Evolutionary conservation across 2,113 vertebrate species (phyloP).

Genomic region (Leucoraja erinaceus): DNA sequence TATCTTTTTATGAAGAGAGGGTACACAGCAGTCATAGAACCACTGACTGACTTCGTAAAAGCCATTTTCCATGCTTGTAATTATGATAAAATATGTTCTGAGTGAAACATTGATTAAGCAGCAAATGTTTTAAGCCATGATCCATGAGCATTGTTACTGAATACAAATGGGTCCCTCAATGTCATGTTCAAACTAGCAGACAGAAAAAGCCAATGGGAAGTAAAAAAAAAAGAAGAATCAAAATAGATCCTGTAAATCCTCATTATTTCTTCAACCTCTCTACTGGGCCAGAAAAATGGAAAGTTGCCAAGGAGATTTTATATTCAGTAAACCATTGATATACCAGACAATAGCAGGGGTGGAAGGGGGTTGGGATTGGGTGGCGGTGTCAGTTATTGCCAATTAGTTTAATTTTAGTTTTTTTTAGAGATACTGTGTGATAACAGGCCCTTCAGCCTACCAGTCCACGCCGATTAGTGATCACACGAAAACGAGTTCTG

Average conservation of each 20-base stretch:
- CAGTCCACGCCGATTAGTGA: too few relatives aligned
- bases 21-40: conserved; percentile 41
- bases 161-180: neutral
- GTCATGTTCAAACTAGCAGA: neutral
- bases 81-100: conserved; percentile 59
- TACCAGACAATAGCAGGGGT: too few relatives aligned
- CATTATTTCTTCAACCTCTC: neutral
- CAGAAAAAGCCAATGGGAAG: neutral
- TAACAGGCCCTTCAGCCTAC: too few relatives aligned
- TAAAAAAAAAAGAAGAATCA: neutral
- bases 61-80: conserved; percentile 53
- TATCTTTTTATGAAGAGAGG: neutral
- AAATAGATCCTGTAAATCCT: neutral
- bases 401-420: too few relatives aligned
- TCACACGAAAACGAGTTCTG: too few relatives aligned
- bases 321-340: too few relatives aligned
- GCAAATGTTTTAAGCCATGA: conserved; percentile 46
- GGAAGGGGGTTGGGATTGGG: too few relatives aligned
- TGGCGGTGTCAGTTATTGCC: too few relatives aligned
- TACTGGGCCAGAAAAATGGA: neutral
- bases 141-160: neutral
- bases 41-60: conserved; percentile 53
- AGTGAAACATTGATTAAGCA: conserved; percentile 49
- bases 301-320: neutral
- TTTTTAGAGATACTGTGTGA: too few relatives aligned